Base-by-base conservation (phyloP, 2,888 invertebrate species). In the Caenorhabditis virilis region DNA sequence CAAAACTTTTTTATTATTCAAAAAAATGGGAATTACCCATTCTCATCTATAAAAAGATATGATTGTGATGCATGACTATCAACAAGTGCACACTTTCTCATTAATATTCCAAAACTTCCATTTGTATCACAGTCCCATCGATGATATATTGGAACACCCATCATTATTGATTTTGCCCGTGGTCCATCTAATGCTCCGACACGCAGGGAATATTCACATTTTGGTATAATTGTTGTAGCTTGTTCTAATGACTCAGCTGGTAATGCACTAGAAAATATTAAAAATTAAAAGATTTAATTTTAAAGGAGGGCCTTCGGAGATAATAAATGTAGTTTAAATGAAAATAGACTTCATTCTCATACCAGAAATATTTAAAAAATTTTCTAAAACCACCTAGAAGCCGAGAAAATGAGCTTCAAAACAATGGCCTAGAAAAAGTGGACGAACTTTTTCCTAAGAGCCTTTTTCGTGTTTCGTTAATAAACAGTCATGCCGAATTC, bases 51-150 rank as follows among this genome's bases (percentile, higher is more conserved):
- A 11, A 77, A 61, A 9, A 67, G 62, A 2, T 72, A 49, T 1
- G 66, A 66, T 15, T 49, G 54, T 2, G 60, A 67, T 5, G 38
- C 56, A 11, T 75, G 61, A 23, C 72, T 72, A 35, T 64, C 67
- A 7, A 74, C 56, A 43, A 74, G 62, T 13, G 60, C 47, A 45
- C 72, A 72, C 33, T 63, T 62, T 23, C 61, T 41, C 15, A 72
- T 41, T 20, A 72, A 55, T 7, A 72, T 69, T 18, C 68, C 72
- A 30, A 58, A 69, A 16, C 59, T 64, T 26, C 68, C 64, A 39
- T 26, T 26, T 23, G 79, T 72, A 33, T 70, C 62, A 59, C 78
- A 78, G 43, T 78, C 77, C 78, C 78, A 80, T 43, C 78, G 46
- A 50, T 80, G 78, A 16, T 74, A 67, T 16, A 80, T 45, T 15